A percentile compares a stretch with the other conserved stretches of the same genome.
Evolutionary conservation across 1,140 invertebrate genomes (phyloP).

Genomic region (Sitobion miscanthi): DNA sequence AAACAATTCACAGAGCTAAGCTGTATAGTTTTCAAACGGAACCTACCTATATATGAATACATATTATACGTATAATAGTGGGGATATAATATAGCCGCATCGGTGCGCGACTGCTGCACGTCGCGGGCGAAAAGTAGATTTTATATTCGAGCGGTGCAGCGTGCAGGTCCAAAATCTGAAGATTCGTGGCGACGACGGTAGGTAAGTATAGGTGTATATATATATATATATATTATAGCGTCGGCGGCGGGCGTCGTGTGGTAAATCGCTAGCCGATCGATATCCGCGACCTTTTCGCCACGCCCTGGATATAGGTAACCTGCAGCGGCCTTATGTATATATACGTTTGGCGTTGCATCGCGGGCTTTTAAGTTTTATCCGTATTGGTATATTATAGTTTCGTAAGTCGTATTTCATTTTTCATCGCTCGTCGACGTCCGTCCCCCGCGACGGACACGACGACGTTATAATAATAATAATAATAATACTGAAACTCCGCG

Average conservation of each 20-base stretch:
- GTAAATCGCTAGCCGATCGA: conserved; percentile 52
- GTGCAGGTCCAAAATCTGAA: not conserved
- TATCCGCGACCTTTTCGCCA: conserved; percentile 52
- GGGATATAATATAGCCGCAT: not conserved
- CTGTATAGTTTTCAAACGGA: not conserved
- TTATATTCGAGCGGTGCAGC: not conserved
- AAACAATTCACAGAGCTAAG: not conserved
- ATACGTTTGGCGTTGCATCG: not conserved
- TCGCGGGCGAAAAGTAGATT: not conserved
- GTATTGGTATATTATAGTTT: not conserved
- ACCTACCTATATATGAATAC: too few species aligned
- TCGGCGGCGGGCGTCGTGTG: conserved; percentile 24
- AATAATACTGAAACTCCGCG: not conserved
- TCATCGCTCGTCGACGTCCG: not conserved
- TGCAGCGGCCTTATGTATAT: not conserved
- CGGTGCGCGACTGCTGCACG: not conserved
- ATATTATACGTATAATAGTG: too few species aligned
- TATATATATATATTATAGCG: not conserved
- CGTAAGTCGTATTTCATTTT: not conserved
- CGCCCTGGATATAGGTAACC: conserved; percentile 42
- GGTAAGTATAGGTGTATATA: not conserved
- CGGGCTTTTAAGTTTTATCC: not conserved
- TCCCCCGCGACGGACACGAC: not conserved
- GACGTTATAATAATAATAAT: not conserved
- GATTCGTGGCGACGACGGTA: conserved; percentile 1